Conservation (phyloP, 2,888 invertebrate species). For the Aphidius colemani region DNA sequence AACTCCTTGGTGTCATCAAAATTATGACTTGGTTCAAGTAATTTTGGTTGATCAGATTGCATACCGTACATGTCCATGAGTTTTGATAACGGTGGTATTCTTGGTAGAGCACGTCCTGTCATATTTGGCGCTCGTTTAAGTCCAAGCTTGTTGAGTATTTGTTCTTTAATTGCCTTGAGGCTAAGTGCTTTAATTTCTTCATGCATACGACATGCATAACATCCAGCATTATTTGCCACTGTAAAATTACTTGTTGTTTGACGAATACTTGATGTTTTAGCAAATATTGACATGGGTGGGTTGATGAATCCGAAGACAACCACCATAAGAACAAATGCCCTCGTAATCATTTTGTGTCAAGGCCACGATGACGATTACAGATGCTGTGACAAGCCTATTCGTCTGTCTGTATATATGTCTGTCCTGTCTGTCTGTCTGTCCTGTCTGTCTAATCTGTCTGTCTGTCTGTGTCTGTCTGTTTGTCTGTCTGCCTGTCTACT, state of each 20-base stretch:
- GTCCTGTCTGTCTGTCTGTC: background rate
- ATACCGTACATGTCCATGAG: constrained; percentile 61
- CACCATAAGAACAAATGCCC: constrained; percentile 49
- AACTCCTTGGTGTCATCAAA: constrained; percentile 61
- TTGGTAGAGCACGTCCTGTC: constrained; percentile 65
- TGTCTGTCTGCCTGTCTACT: background rate
- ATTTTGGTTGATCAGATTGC: constrained; percentile 58
- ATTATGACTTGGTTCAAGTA: constrained; percentile 57
- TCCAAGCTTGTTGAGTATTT: constrained; percentile 66
- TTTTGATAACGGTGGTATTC: constrained; percentile 62
- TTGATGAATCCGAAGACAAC: constrained; percentile 53
- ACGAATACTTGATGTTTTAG: background rate
- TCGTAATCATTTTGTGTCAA: constrained; percentile 47
- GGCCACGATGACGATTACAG: background rate
- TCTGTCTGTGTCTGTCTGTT: background rate
- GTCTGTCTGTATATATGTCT: background rate
- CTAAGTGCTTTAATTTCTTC: constrained; percentile 66
- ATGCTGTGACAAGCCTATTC: too few species aligned
- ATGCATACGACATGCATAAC: constrained; percentile 64
- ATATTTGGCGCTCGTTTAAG: constrained; percentile 67
- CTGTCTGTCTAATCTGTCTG: background rate
- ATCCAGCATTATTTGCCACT: constrained; percentile 46
- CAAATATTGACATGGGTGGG: constrained; percentile 36
- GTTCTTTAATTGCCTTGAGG: constrained; percentile 66
- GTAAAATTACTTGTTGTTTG: background rate